Percentiles rank a stretch among this genome's conserved stretches.
Conservation (phyloP, 2,797 vertebrate species). For the Sebastes minor region DNA sequence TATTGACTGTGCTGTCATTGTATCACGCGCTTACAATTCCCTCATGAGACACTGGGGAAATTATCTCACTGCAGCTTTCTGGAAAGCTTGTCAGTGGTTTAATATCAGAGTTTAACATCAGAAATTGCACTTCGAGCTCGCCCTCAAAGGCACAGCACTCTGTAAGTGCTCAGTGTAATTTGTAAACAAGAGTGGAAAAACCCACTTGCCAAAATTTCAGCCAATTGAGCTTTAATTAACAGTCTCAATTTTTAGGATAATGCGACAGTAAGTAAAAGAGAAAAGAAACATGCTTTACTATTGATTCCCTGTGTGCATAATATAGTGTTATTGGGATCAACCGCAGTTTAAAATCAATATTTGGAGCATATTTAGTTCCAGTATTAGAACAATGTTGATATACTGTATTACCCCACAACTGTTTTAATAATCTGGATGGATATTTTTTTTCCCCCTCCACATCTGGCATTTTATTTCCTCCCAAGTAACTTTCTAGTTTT, state of each 20-base stretch:
- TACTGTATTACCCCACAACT: neutral
- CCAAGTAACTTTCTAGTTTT: neutral
- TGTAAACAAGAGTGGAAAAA: neutral
- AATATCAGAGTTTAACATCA: constrained; percentile 27
- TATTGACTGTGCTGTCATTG: constrained; percentile 41
- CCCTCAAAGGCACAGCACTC: neutral
- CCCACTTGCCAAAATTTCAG: neutral
- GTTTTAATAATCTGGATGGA: neutral
- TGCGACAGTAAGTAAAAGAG: neutral
- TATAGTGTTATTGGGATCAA: neutral
- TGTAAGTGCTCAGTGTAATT: neutral
- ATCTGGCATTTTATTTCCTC: neutral
- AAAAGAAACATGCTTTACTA: neutral
- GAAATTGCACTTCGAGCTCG: neutral
- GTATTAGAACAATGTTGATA: neutral
- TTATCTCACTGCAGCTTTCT: constrained; percentile 31
- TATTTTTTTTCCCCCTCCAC: neutral
- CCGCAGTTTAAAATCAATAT: constrained; percentile 1
- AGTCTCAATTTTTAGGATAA: neutral
- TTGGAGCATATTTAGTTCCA: neutral
- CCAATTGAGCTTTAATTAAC: neutral
- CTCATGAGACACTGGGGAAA: constrained; percentile 24
- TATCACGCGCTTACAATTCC: constrained; percentile 25
- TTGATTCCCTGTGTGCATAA: neutral
- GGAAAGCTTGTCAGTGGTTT: constrained; percentile 26